phyloP scores from a whole-genome alignment of 1,140 invertebrate species.

The Drosophila insularis region DNA sequence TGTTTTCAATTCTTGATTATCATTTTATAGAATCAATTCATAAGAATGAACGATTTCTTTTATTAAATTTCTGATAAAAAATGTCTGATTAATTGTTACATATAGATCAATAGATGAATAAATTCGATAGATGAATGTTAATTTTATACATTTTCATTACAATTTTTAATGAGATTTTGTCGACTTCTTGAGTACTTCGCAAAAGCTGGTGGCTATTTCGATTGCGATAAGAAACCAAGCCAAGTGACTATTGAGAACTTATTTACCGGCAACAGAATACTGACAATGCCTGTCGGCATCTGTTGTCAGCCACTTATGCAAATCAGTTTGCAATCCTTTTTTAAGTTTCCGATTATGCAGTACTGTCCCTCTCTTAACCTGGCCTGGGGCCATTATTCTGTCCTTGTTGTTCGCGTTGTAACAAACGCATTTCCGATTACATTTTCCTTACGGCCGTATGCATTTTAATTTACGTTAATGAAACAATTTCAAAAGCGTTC shows the following conservation, averaged over 20 bases:
- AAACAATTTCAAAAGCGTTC: constrained; percentile 63
- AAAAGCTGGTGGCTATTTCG: neutral
- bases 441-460: constrained; percentile 66
- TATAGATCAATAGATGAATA: too few relatives aligned
- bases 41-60: too few relatives aligned
- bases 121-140: too few relatives aligned
- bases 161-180: neutral
- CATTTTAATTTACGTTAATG: constrained; percentile 78
- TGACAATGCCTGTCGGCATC: constrained; percentile 46
- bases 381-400: neutral
- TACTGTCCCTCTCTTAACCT: constrained; percentile 9
- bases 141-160: too few relatives aligned
- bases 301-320: constrained; percentile 69
- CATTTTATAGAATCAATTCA: too few relatives aligned
- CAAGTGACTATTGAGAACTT: neutral
- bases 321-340: constrained; percentile 71
- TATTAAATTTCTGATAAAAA: too few relatives aligned
- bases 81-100: too few relatives aligned
- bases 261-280: constrained; percentile 4
- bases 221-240: neutral
- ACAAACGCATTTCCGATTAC: constrained; percentile 75
- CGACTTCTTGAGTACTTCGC: neutral
- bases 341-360: constrained; percentile 71
- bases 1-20: too few relatives aligned
- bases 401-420: constrained; percentile 33